Base-by-base conservation (phyloP, 2,797 vertebrate genomes). In the Sciurus vulgaris region DNA sequence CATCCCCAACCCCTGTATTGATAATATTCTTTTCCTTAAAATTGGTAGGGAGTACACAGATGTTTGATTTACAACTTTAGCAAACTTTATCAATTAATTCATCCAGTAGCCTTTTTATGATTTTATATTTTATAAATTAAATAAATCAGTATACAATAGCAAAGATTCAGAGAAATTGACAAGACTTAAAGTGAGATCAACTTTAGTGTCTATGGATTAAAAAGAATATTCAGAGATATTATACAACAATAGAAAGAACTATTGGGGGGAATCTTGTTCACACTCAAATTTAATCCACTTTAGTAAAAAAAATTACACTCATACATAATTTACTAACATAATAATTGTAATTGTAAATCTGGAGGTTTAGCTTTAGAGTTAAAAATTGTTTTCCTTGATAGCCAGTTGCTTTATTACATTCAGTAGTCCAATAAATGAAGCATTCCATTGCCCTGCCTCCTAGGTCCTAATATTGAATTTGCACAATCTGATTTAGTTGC, bases 331-430 rank as follows among this genome's bases (percentile, higher is more conserved):
- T 95, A 2, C 13, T 51, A 83, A 81, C 73, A 86, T n/a, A 41
- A 83, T 86, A 82, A 96, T 69, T 41, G 8, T 12, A 96, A 56
- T 44, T 94, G 90, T 61, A 10, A 96, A 61, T 44, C 35, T 76
- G 26, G 77, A 69, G 9, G 51, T 86, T 86, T 3, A 91, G 51
- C 10, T 84, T 86, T 86, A 89, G 51, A 93, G 78, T 70, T 91
- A 91, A 94, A 94, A 84, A 44, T n/a, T 41, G 4, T 33, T 69
- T 94, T 44, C 17, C n/a, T 86, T 86, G 51, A 83, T 54, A 69
- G 28, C 51, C 51, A 93, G 47, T 54, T 94, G n/a, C 89, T 94
- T 96, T 87, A 77, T 51, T 85, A 69, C 33, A 76, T 28, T 73
- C 26, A 82, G 5, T 56, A 72, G n/a, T 24, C 61, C 47, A 94